Percentiles rank a stretch among this genome's conserved stretches.
phyloP scores from a whole-genome alignment of 2,113 vertebrate genomes.

The Pseudopipra pipra region DNA sequence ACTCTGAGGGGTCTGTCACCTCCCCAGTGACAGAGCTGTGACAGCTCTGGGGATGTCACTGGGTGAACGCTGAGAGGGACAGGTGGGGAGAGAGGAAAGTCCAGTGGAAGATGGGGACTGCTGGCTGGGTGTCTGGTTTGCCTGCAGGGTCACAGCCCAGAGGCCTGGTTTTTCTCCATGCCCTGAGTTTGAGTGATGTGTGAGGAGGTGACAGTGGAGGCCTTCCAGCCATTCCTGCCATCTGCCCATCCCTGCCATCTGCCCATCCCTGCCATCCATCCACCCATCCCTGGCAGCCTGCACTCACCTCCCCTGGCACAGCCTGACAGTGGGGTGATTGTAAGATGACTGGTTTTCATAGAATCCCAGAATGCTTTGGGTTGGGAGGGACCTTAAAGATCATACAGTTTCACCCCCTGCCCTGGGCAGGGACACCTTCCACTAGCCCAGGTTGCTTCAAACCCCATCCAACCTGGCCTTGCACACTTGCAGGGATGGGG shows the following conservation, averaged over 20 bases:
- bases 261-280: not conserved
- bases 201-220: not conserved
- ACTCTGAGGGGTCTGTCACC: not conserved
- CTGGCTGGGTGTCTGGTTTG: not conserved
- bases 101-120: not conserved
- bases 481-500: not conserved
- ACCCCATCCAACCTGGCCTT: fast-evolving
- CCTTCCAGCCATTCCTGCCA: not conserved
- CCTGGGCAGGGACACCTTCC: not conserved
- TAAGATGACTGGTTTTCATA: fast-evolving
- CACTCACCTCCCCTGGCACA: not conserved
- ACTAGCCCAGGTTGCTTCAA: fast-evolving
- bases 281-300: not conserved
- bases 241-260: not conserved
- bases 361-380: not conserved
- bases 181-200: not conserved
- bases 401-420: not conserved
- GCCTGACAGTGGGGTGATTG: not conserved
- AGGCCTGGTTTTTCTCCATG: not conserved
- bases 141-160: not conserved
- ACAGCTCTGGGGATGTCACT: not conserved
- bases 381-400: not conserved
- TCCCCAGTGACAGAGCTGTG: not conserved
- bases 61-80: not conserved
- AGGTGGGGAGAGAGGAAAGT: not conserved